Evolutionary conservation across 2,888 invertebrate genomes (phyloP).

Genomic region (Phania funesta): DNA sequence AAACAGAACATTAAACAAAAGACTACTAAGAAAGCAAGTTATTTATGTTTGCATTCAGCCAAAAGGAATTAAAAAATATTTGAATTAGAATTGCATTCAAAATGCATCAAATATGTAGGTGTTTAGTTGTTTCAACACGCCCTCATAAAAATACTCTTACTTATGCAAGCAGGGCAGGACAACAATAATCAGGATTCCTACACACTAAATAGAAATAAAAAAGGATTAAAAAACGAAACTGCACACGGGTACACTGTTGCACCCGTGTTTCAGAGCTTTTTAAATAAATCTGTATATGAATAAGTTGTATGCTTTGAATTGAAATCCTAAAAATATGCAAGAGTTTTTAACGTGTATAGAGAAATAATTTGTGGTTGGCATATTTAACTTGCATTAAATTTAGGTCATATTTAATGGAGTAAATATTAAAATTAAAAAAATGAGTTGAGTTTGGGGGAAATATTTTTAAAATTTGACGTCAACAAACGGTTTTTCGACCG

Average conservation of each 20-base stretch:
- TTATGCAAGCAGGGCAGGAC: conserved; percentile 3
- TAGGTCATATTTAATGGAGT: no score
- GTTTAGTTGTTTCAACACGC: neutral
- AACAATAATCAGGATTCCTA: conserved; percentile 26
- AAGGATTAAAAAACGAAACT: neutral
- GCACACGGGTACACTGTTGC: no score
- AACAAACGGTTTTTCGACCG: no score
- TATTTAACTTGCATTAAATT: neutral
- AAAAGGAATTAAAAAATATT: conserved; percentile 45
- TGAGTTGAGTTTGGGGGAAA: no score
- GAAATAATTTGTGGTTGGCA: neutral
- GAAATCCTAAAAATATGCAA: conserved; percentile 13
- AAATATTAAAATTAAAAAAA: no score
- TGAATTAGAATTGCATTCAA: conserved; percentile 33
- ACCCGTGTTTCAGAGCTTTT: no score
- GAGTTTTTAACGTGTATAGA: neutral
- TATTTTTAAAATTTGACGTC: no score
- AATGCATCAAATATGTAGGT: neutral
- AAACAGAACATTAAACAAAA: conserved; percentile 3
- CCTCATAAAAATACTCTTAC: neutral
- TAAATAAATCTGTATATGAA: no score
- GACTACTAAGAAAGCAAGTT: conserved; percentile 7
- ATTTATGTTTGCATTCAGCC: conserved; percentile 39
- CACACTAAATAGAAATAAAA: conserved; percentile 22
- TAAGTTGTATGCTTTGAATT: neutral